These are phyloP conservation scores for Cosmia pyralina DNA, from an alignment of 2,888 invertebrate species.

Conservation along the genomic window DNA sequence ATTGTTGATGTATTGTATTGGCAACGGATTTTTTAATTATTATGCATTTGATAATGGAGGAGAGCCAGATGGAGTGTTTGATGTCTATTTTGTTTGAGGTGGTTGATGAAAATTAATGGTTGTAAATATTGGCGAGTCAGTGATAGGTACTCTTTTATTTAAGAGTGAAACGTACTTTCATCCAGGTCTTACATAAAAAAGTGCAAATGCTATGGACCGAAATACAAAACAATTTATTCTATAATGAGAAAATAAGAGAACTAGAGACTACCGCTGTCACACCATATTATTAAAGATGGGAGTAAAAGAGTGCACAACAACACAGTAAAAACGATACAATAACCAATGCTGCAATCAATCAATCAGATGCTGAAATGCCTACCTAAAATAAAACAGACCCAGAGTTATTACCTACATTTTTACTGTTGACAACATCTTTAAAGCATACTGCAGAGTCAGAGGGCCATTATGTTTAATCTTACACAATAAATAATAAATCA, in stretches of 20 bases:
- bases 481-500: slow-evolving; percentile 60
- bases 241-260: not conserved
- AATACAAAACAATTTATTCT: not conserved
- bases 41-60: slow-evolving; percentile 81
- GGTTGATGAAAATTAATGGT: slow-evolving; percentile 12
- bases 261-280: not conserved
- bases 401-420: no score
- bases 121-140: not conserved
- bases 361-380: no score
- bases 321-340: not conserved
- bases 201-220: not conserved
- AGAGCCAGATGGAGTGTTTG: slow-evolving; percentile 71
- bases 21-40: slow-evolving; percentile 75
- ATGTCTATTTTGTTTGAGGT: slow-evolving; percentile 59
- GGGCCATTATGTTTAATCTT: slow-evolving; percentile 39
- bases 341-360: not conserved
- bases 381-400: not conserved
- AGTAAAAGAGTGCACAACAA: not conserved
- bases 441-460: slow-evolving; percentile 8
- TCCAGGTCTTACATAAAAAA: not conserved
- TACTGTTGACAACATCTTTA: slow-evolving; percentile 48
- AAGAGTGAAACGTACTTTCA: not conserved
- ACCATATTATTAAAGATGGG: not conserved
- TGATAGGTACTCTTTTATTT: not conserved
- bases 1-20: slow-evolving; percentile 88